Base-by-base conservation (phyloP, 2,888 invertebrate species). In the Hololepta plana region DNA sequence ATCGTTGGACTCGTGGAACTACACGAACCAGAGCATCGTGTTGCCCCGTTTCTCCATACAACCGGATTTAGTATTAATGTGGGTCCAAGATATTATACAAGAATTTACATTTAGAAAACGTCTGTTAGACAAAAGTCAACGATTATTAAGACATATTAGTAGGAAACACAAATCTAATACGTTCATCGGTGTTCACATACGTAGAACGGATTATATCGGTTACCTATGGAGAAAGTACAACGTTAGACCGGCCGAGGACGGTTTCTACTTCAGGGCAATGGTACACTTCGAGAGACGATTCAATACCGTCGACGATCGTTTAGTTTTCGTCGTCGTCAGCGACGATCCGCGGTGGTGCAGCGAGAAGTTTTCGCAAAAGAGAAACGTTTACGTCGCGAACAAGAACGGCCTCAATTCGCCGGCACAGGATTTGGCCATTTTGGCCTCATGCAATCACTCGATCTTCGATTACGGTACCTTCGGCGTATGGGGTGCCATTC, bases 1-100 rank as follows among this genome's bases (percentile, higher is more conserved):
- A 35, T 59, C 62, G 3, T 42, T 60, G 27, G 56, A 59, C 21
- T 53, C 55, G 20, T 65, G 64, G 65, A 62, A 61, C 38, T 59
- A 55, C 42, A 63, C 62, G 7, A 59, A 62, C 27, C 64, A 64
- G 41, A 63, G 60, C 39, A 64, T 65, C 32, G 54, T 64, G 34
- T 49, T 66, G 38, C 63, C 62, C 29, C 53, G 30, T 29, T 61
- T 62, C 41, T 55, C 59, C 15, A 54, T 61, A 20, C 57, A 62
- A 35, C 60, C 62, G 44, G 63, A 64, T 24, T 42, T 63, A 33
- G 60, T 65, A 31, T 44, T 64, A 37, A 51, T 58, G 27, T 64
- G 64, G 62, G 53, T 59, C 43, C 60, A 62, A 43, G 64, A 65
- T 40, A 52, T 66, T 31, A 51, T 61, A 29, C 55, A 58, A 37